Base-by-base conservation (phyloP, 2,113 vertebrate species). In the Cynoglossus semilaevis region DNA sequence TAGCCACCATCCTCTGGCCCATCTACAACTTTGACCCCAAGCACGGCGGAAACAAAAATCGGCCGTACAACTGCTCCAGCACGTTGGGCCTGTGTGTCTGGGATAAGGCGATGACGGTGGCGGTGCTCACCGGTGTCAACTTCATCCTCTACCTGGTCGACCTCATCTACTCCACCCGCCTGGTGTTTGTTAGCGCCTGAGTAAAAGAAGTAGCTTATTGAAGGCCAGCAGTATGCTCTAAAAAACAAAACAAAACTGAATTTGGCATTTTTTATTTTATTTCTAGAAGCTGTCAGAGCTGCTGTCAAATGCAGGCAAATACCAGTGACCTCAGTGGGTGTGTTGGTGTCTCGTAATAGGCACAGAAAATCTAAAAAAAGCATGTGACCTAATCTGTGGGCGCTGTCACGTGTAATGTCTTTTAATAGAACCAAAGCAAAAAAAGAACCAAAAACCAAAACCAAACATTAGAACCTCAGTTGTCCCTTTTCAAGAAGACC, bases 81-180 rank as follows among this genome's bases (percentile, higher is more conserved):
- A 0, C 0, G 0, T 0, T 0, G 0, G 72, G 61, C 0, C 68
- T 94, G 56, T 95, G 94, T 1, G 0, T 0, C 0, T 96, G 91
- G 91, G 94, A 96, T 74, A 92, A 91, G 80, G 0, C 17, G 0
- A 69, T 96, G 71, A 79, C 87, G 0, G 89, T 95, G 51, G 72
- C 94, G 0, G 87, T 94, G 57, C 80, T 96, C 74, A 93, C 92
- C 0, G 92, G 47, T 1, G 22, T 94, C 67, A 96, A 96, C 87
- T 90, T 96, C 53, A 42, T 96, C 72, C 89, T 93, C 0, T 96
- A 96, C 34, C 51, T 96, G 70, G 88, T 87, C 0, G 94, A 96
- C 66, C 84, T 96, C 63, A 87, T 93, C 42, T 89, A 94, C 83
- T 96, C 94, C 0, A 86, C 92, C 22, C 91, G 86, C 38, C 87